These are phyloP conservation scores for Rhagoletis pomonella DNA, from an alignment of 1,140 invertebrate species.

Conservation along the genomic window DNA sequence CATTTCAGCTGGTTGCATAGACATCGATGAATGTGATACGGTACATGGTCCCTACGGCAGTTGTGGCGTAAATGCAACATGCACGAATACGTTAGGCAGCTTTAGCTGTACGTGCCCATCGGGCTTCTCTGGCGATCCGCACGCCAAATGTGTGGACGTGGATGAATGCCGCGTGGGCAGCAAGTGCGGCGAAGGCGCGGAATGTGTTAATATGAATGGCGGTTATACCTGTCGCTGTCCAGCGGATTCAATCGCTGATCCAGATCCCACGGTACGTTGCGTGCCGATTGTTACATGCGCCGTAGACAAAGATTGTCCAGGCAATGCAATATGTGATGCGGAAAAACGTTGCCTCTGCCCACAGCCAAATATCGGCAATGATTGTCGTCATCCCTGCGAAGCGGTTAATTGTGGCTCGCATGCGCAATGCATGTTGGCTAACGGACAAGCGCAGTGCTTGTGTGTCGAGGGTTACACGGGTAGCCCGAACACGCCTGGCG, in stretches of 20 bases:
- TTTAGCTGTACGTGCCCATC: conserved; percentile 85
- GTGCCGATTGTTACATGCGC: conserved; percentile 86
- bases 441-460: conserved; percentile 87
- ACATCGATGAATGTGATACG: conserved; percentile 94
- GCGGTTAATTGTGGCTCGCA: conserved; percentile 88
- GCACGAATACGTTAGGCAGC: conserved; percentile 86
- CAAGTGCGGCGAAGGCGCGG: conserved; percentile 85
- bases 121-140: conserved; percentile 87
- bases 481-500: conserved; percentile 79
- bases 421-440: conserved; percentile 90
- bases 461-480: conserved; percentile 87
- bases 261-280: conserved; percentile 85
- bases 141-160: conserved; percentile 86
- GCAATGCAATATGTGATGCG: conserved; percentile 89
- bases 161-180: conserved; percentile 84
- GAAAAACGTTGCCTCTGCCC: conserved; percentile 88
- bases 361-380: conserved; percentile 91
- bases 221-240: conserved; percentile 87
- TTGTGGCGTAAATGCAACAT: conserved; percentile 89
- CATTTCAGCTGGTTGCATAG: conserved; percentile 90
- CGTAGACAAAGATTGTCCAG: conserved; percentile 86
- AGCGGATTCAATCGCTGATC: conserved; percentile 86
- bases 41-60: conserved; percentile 84
- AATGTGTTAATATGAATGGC: conserved; percentile 86
- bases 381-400: conserved; percentile 95